A percentile compares a stretch with the other conserved stretches of the same genome.
phyloP scores from a whole-genome alignment of 2,113 vertebrate genomes.

The Pseudonaja textilis region DNA sequence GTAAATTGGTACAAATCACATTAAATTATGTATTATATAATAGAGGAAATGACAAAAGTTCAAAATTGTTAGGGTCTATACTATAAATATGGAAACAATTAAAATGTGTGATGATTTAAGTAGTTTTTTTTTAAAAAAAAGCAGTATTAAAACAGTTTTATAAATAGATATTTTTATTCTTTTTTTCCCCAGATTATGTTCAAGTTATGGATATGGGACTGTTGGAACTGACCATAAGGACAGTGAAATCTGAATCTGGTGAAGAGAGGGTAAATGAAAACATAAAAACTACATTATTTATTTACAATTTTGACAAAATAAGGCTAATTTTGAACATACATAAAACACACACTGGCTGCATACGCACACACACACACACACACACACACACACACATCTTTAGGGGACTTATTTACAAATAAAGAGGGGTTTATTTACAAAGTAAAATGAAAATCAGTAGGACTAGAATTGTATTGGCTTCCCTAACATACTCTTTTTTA shows the following conservation, averaged over 20 bases:
- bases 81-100: not conserved
- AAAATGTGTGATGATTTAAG: not conserved
- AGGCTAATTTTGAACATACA: not conserved
- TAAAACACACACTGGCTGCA: not conserved
- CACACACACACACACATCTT: not conserved
- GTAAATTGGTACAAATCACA: not conserved
- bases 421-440: not conserved
- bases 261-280: conserved; percentile 79
- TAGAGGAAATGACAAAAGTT: not conserved
- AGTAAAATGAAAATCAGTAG: not conserved
- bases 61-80: not conserved
- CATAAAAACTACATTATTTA: not conserved
- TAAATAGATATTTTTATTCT: not conserved
- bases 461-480: not conserved
- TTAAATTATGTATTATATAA: not conserved
- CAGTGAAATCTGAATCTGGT: conserved; percentile 83
- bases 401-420: not conserved
- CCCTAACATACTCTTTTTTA: not conserved
- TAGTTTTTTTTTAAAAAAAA: not conserved
- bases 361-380: not conserved
- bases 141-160: not conserved
- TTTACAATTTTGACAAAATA: not conserved
- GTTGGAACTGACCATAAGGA: conserved; percentile 89
- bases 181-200: conserved; percentile 84
- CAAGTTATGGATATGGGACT: conserved; percentile 97